These are phyloP conservation scores for Brachylomia viminalis DNA, from an alignment of 2,888 invertebrate species.

Conservation along the genomic window DNA sequence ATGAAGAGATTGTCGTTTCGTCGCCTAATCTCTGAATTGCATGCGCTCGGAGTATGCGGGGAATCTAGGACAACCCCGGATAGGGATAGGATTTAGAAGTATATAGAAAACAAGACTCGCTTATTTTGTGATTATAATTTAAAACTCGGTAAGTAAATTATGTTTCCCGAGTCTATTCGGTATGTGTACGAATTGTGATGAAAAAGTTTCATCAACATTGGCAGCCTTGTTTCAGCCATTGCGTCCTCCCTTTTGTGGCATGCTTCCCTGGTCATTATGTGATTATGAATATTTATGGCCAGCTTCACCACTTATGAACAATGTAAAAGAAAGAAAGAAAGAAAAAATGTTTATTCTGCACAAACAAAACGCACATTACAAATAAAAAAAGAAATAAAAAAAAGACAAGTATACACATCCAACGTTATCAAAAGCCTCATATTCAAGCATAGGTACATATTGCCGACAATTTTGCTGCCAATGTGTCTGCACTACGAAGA, in stretches of 20 bases:
- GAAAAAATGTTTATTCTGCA: too few relatives aligned
- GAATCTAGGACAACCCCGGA: conserved; percentile 1
- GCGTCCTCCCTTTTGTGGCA: not conserved
- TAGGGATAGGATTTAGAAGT: not conserved
- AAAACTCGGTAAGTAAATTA: not conserved
- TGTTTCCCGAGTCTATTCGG: not conserved
- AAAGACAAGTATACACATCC: too few relatives aligned
- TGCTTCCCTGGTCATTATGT: not conserved
- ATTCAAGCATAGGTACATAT: too few relatives aligned
- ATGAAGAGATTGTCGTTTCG: conserved; percentile 23
- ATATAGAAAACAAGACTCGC: not conserved
- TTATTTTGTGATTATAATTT: not conserved
- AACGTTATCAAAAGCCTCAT: too few relatives aligned
- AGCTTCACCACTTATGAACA: too few relatives aligned
- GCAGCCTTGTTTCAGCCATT: not conserved
- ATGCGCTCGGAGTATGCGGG: conserved; percentile 12
- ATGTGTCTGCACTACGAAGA: too few relatives aligned
- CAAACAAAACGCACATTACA: too few relatives aligned
- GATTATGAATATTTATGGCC: not conserved
- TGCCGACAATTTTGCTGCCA: too few relatives aligned
- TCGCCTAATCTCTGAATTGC: conserved; percentile 15
- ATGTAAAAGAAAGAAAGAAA: too few relatives aligned
- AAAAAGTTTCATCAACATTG: not conserved
- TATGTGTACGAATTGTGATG: not conserved
- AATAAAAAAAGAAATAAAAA: too few relatives aligned